phyloP scores from a whole-genome alignment of 2,797 vertebrate genomes.

The Mus caroli region DNA sequence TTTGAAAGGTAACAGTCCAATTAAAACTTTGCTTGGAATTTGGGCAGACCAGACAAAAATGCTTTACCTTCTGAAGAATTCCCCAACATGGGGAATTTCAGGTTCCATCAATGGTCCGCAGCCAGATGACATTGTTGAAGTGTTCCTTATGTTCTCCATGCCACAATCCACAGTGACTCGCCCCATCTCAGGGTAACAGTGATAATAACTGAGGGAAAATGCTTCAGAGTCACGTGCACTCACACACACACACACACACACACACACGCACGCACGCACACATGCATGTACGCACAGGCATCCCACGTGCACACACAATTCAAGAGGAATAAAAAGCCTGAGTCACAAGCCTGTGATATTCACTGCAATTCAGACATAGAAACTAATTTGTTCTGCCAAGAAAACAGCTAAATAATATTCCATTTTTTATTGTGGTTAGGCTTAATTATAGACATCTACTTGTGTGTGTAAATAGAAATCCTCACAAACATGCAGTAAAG shows the following conservation, averaged over 20 bases:
- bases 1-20: neutral
- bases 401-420: conserved; percentile 60
- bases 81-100: neutral
- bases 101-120: neutral
- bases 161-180: neutral
- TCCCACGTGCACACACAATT: neutral
- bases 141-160: neutral
- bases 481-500: conserved; percentile 55
- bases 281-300: neutral
- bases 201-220: neutral
- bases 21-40: conserved; percentile 3
- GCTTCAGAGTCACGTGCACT: too few species aligned
- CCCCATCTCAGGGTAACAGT: neutral
- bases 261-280: neutral
- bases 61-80: conserved; percentile 10
- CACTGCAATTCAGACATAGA: neutral
- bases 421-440: conserved; percentile 60
- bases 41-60: conserved; percentile 9
- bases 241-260: too few species aligned
- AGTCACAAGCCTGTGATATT: neutral
- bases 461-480: conserved; percentile 39
- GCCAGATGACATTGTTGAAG: neutral
- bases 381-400: conserved; percentile 40
- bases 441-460: conserved; percentile 72
- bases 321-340: conserved; percentile 11